Conservation (phyloP, 2,888 invertebrate species). For the Macrosoma leucophasiata region DNA sequence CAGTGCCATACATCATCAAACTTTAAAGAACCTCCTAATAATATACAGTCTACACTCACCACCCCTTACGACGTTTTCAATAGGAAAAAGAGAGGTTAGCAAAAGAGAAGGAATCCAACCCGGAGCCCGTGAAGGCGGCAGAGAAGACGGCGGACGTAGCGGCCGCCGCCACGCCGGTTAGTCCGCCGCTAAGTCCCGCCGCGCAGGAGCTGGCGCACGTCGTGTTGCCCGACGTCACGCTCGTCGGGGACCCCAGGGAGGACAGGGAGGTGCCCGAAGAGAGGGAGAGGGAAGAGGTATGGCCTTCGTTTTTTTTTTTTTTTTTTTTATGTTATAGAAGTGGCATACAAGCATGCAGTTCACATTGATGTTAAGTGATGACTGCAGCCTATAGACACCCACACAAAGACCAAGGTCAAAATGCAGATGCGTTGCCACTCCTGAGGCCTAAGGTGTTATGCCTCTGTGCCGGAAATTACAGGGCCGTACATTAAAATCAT, state of each 20-base stretch:
- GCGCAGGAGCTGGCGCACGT: conserved; percentile 2
- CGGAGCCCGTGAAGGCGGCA: conserved; percentile 9
- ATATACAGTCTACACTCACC: too few relatives aligned
- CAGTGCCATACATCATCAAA: too few relatives aligned
- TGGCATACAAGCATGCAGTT: too few relatives aligned
- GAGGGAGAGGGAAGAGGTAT: conserved; percentile 30
- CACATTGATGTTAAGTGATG: too few relatives aligned
- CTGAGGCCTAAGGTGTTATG: too few relatives aligned
- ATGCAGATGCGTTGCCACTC: too few relatives aligned
- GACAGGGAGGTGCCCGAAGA: conserved; percentile 44
- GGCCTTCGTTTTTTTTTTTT: neutral
- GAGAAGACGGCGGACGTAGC: conserved; percentile 7
- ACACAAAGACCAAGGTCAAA: too few relatives aligned
- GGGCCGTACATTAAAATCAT: too few relatives aligned
- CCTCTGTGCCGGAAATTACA: too few relatives aligned
- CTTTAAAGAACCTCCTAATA: too few relatives aligned
- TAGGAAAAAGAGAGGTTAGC: conserved; percentile 53
- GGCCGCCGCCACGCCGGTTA: conserved; percentile 1
- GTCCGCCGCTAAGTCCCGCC: conserved; percentile 4
- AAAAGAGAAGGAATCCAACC: conserved; percentile 30
- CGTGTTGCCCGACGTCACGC: conserved; percentile 52
- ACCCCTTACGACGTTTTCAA: too few relatives aligned
- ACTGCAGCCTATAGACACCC: too few relatives aligned
- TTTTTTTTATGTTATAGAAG: neutral
- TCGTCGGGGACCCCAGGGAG: conserved; percentile 51